Evolutionary conservation across 2,113 vertebrate species (phyloP).

Genomic region (Etia nguti): DNA sequence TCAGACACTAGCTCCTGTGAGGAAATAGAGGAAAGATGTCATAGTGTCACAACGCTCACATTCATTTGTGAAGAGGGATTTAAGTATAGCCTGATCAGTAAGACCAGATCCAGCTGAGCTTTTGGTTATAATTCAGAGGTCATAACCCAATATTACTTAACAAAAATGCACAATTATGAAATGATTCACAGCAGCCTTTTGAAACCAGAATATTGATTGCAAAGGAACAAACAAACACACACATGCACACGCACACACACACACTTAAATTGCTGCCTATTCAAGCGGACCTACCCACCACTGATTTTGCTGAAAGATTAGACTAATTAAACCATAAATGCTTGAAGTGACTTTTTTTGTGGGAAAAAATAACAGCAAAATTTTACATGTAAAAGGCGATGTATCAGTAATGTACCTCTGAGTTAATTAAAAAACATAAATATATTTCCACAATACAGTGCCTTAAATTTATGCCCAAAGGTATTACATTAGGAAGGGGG

Average conservation of each 20-base stretch:
- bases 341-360: background rate
- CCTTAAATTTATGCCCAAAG: background rate
- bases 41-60: background rate
- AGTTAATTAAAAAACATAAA: background rate
- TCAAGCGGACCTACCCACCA: background rate
- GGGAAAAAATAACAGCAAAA: background rate
- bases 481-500: background rate
- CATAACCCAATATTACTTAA: background rate
- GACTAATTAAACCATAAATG: background rate
- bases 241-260: background rate
- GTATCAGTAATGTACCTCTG: background rate
- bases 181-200: background rate
- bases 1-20: background rate
- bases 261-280: background rate
- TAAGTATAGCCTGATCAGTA: background rate
- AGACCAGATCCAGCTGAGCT: background rate
- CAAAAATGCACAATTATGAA: background rate
- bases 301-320: background rate
- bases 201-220: background rate
- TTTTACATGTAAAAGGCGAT: background rate
- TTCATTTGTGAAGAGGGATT: constrained; percentile 1
- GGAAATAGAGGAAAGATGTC: background rate
- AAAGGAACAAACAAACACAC: background rate
- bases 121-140: background rate
- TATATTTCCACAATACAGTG: background rate